Evolutionary conservation across 2,797 vertebrate genomes (phyloP).

Genomic region (Pipistrellus nathusii): DNA sequence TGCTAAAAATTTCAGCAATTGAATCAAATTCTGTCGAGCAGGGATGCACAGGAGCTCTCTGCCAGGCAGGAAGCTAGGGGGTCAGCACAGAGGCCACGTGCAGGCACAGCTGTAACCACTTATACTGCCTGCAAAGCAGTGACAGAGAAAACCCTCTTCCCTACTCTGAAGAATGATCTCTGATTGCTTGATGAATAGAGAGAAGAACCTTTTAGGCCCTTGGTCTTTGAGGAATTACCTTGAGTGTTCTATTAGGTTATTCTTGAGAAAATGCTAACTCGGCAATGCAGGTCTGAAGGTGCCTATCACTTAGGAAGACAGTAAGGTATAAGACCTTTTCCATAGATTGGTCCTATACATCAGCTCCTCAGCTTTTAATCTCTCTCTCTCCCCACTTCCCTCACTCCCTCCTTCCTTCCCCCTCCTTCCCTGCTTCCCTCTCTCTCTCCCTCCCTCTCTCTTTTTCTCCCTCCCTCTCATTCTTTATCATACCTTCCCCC

Average conservation of each 20-base stretch:
- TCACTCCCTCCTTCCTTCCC: background rate
- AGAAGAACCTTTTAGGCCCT: slow-evolving; percentile 70
- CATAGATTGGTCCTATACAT: background rate
- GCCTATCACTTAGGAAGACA: background rate
- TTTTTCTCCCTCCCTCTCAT: background rate
- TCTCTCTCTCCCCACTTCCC: background rate
- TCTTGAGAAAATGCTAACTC: slow-evolving; percentile 69
- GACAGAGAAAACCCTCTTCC: slow-evolving; percentile 61
- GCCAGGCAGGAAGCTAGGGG: slow-evolving; percentile 50
- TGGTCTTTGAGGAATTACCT: slow-evolving; percentile 74
- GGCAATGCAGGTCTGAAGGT: slow-evolving; percentile 65
- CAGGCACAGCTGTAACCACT: slow-evolving; percentile 39
- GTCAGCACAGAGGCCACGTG: background rate
- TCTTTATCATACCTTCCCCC: background rate
- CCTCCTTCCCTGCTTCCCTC: background rate
- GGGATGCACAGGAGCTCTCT: rapidly evolving
- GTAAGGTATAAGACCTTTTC: background rate
- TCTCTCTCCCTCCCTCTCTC: background rate
- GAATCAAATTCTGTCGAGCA: background rate
- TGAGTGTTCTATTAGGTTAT: slow-evolving; percentile 66
- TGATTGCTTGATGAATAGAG: slow-evolving; percentile 74
- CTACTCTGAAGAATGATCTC: slow-evolving; percentile 50
- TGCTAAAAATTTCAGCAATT: slow-evolving; percentile 22
- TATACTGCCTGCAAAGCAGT: background rate
- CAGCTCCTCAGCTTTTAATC: background rate